Evolutionary conservation across 2,113 vertebrate genomes (phyloP).

Genomic region (Hiodon tergisus): DNA sequence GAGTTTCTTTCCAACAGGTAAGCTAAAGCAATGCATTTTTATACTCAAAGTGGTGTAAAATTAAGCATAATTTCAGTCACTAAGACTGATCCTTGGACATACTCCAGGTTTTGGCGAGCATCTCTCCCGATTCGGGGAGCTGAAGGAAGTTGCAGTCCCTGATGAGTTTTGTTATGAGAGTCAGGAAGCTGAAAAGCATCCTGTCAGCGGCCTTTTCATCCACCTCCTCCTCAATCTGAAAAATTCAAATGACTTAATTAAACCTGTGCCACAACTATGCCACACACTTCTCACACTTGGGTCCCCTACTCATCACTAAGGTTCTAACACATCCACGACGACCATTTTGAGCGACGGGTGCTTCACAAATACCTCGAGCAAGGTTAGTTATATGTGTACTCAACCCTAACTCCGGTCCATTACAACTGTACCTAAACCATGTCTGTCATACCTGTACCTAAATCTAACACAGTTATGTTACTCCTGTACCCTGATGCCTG

Average conservation of each 20-base stretch:
- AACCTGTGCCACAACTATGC: neutral
- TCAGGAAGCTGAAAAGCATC: conserved; percentile 81
- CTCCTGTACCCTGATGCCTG: neutral
- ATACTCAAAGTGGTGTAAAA: neutral
- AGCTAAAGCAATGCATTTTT: neutral
- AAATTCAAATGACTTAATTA: neutral
- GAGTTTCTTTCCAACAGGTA: too few relatives aligned
- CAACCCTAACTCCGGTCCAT: neutral
- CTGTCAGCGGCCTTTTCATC: conserved; percentile 84
- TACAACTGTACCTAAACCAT: neutral
- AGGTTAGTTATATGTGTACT: too few relatives aligned
- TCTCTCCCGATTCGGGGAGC: conserved; percentile 60
- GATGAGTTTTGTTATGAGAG: conserved; percentile 78
- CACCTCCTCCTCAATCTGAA: conserved; percentile 76
- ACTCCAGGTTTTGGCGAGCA: conserved; percentile 77
- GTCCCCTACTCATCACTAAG: neutral
- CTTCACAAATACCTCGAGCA: too few relatives aligned
- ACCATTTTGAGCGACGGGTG: too few relatives aligned
- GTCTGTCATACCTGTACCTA: neutral
- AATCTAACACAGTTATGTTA: too few relatives aligned
- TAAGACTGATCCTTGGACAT: conserved; percentile 32
- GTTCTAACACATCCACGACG: too few relatives aligned
- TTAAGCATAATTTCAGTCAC: neutral
- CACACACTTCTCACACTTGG: neutral
- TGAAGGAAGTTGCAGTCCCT: conserved; percentile 75